phyloP scores from a whole-genome alignment of 1,140 invertebrate genomes.

The Philopotamus ludificatus region DNA sequence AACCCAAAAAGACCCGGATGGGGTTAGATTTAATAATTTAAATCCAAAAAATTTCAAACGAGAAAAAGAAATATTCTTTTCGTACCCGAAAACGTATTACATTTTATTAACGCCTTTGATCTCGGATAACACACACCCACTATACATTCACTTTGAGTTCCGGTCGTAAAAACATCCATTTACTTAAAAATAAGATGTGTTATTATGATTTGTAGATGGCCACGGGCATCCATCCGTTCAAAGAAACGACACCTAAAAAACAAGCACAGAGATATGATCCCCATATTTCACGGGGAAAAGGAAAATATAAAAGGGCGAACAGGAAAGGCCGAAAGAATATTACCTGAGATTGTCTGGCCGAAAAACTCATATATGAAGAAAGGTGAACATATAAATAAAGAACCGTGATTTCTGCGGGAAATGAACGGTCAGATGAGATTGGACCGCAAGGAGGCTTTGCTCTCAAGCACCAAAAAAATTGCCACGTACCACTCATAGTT shows the following conservation, averaged over 20 bases:
- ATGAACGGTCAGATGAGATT: conserved; percentile 21
- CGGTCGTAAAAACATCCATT: not conserved
- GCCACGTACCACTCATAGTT: no score
- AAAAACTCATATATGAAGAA: conserved; percentile 7
- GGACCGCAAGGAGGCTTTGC: conserved; percentile 4
- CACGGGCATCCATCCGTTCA: not conserved
- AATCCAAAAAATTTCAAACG: no score
- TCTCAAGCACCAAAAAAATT: not conserved
- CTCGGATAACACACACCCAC: no score
- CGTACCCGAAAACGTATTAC: no score
- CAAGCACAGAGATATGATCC: conserved; percentile 3
- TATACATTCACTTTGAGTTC: not conserved
- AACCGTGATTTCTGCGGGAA: conserved; percentile 14
- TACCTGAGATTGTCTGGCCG: conserved; percentile 16
- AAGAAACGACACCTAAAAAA: conserved; percentile 8
- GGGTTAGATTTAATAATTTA: no score
- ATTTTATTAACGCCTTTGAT: no score
- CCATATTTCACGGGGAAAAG: conserved; percentile 7
- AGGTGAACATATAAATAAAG: conserved; percentile 19
- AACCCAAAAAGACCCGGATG: no score
- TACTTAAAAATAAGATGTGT: not conserved
- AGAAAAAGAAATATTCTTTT: not conserved
- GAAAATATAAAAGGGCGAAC: conserved; percentile 8
- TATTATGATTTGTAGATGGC: conserved; percentile 8
- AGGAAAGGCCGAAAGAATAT: conserved; percentile 3